Percentiles rank a stretch among this genome's conserved stretches.
Evolutionary conservation across 2,113 vertebrate genomes (phyloP).

Genomic region (Hoplias malabaricus): DNA sequence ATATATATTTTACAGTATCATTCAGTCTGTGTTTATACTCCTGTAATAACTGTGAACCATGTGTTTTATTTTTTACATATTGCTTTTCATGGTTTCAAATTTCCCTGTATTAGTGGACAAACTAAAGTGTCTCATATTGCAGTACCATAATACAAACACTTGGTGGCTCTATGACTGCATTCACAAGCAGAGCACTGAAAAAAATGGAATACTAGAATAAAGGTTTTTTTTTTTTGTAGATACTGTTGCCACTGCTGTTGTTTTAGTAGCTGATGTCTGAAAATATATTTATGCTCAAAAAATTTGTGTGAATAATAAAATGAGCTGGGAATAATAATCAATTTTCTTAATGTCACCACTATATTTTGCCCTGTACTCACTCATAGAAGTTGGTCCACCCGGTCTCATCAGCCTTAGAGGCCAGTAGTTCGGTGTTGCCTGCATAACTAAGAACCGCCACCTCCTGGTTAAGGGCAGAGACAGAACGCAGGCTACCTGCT

Average conservation of each 20-base stretch:
- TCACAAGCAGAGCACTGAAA: background rate
- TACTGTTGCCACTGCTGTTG: background rate
- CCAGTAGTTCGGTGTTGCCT: slow-evolving; percentile 81
- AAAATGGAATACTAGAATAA: background rate
- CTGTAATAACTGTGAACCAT: background rate
- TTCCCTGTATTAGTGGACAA: background rate
- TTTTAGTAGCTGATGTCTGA: background rate
- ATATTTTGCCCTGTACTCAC: slow-evolving; percentile 74
- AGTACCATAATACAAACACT: slow-evolving; percentile 3
- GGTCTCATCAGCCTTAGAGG: slow-evolving; percentile 87
- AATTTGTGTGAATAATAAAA: background rate
- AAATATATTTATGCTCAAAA: background rate
- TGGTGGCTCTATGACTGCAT: slow-evolving; percentile 21
- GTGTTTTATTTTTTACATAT: too few relatives aligned
- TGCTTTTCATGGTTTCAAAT: background rate
- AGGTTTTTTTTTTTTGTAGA: background rate
- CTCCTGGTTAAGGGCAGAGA: slow-evolving; percentile 84
- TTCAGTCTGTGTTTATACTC: too few relatives aligned
- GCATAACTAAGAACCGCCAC: slow-evolving; percentile 85
- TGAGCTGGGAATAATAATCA: background rate
- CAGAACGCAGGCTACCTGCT: slow-evolving; percentile 79
- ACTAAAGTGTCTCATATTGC: background rate
- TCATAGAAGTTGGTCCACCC: slow-evolving; percentile 91
- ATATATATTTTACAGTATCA: background rate
- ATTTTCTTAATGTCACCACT: background rate